A percentile compares a stretch with the other conserved stretches of the same genome.
Evolutionary conservation across 2,797 vertebrate species (phyloP).

Genomic region (Chanos chanos): DNA sequence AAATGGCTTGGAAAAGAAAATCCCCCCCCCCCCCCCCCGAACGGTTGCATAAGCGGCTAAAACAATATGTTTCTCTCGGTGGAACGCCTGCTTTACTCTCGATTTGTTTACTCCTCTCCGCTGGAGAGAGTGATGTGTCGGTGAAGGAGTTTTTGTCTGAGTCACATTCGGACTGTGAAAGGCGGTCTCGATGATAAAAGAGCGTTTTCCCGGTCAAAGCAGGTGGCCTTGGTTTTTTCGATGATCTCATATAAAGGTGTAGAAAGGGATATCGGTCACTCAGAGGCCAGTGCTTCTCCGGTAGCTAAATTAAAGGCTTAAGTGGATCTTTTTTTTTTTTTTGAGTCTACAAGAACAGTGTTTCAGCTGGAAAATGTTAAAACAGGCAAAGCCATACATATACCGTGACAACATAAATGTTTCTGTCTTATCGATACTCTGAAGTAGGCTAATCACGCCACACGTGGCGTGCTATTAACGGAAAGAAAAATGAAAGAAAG

Average conservation of each 20-base stretch:
- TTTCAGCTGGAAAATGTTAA: no score
- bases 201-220: not conserved
- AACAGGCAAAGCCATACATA: no score
- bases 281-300: not conserved
- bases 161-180: not conserved
- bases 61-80: slow-evolving; percentile 36
- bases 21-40: slow-evolving; percentile 53
- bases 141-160: not conserved
- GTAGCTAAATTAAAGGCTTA: not conserved
- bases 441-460: slow-evolving; percentile 61
- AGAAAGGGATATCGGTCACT: not conserved
- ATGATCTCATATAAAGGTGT: not conserved
- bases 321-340: no score
- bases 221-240: not conserved
- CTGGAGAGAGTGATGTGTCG: slow-evolving; percentile 22
- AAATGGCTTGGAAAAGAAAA: slow-evolving; percentile 47
- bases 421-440: slow-evolving; percentile 48
- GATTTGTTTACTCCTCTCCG: slow-evolving; percentile 46
- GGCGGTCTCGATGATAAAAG: slow-evolving; percentile 5
- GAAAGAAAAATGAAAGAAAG: slow-evolving; percentile 52
- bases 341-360: no score
- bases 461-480: slow-evolving; percentile 52
- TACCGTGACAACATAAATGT: slow-evolving; percentile 23
- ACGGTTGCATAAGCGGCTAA: slow-evolving; percentile 59
- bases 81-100: slow-evolving; percentile 36